Conservation (phyloP, 1,140 invertebrate species). For the Ladona fulva region DNA sequence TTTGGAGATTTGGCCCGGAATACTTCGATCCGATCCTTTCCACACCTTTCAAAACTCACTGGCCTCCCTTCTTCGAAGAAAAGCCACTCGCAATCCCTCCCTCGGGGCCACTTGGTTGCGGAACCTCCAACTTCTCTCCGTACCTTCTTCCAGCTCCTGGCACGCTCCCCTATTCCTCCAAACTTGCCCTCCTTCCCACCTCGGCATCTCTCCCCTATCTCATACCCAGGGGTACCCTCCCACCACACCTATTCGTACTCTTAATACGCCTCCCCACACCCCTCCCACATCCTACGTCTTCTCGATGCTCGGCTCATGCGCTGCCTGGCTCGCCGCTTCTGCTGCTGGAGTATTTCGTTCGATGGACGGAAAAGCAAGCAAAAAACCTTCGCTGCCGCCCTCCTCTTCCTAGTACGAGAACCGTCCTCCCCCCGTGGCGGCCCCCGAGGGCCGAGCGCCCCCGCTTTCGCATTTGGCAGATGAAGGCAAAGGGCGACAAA, state of each 20-base stretch:
- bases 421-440: background rate
- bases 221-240: background rate
- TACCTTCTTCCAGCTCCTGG: background rate
- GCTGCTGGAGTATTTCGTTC: background rate
- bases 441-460: background rate
- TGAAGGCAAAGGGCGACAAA: background rate
- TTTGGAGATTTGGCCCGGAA: too few relatives aligned
- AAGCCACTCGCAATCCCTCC: too few relatives aligned
- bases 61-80: too few relatives aligned
- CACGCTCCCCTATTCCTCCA: background rate
- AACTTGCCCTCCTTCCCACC: background rate
- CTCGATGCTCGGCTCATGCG: background rate
- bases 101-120: too few relatives aligned
- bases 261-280: background rate
- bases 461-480: slow-evolving; percentile 7
- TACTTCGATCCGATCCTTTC: too few relatives aligned
- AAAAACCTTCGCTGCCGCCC: background rate
- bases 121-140: background rate
- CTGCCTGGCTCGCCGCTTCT: background rate
- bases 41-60: too few relatives aligned
- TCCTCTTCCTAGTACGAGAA: background rate
- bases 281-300: background rate
- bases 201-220: background rate
- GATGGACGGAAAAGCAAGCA: background rate
- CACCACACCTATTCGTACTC: background rate